Evolutionary conservation across 2,797 vertebrate species (phyloP).

Genomic region (Smutsia temminckii): DNA sequence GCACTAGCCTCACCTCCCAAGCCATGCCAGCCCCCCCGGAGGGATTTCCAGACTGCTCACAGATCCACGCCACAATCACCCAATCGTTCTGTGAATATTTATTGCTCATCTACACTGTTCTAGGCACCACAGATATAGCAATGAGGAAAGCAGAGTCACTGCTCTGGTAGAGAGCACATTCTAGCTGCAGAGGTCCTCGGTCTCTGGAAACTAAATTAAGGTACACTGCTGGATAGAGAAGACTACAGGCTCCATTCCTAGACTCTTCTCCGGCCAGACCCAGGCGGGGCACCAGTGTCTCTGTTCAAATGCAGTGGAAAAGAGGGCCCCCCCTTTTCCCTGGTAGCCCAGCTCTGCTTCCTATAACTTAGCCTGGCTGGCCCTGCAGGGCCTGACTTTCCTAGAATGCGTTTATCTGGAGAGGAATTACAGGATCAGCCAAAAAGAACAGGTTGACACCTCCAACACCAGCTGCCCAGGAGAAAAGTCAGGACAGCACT

Average conservation of each 20-base stretch:
- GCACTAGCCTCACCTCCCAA: background rate
- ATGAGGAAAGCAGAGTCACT: background rate
- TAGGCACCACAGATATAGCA: background rate
- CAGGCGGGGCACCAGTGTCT: background rate
- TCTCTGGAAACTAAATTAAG: background rate
- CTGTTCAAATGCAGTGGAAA: background rate
- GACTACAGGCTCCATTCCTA: background rate
- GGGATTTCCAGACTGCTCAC: background rate
- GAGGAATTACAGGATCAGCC: background rate
- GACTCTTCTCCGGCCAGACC: background rate
- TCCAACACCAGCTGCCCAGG: background rate
- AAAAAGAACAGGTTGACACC: background rate
- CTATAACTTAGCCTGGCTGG: background rate
- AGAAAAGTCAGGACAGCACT: background rate
- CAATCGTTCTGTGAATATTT: too few species aligned
- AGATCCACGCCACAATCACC: background rate
- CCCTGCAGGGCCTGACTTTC: background rate
- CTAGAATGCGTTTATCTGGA: background rate
- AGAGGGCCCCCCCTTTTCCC: background rate
- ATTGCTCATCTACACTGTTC: background rate
- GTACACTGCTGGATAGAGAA: background rate
- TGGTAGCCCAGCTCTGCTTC: too few species aligned
- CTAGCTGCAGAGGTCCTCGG: background rate
- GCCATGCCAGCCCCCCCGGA: background rate
- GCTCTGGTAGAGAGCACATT: background rate